phyloP scores from a whole-genome alignment of 1,140 invertebrate genomes.

The Bombyx mori region DNA sequence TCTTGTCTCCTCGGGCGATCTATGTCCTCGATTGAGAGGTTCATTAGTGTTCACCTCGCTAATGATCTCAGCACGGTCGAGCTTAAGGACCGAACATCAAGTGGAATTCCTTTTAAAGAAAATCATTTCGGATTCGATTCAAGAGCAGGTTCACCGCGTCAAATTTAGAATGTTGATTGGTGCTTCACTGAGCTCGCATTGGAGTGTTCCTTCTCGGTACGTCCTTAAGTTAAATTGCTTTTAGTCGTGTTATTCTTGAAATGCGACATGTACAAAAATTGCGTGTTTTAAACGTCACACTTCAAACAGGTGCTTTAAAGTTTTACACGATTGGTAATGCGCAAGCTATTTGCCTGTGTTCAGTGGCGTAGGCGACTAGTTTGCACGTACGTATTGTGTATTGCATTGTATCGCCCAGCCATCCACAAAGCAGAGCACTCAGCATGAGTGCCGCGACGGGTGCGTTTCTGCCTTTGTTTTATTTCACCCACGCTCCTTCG shows the following conservation, averaged over 20 bases:
- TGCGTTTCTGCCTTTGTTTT: constrained; percentile 63
- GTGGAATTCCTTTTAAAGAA: constrained; percentile 13
- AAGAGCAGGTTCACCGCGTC: background rate
- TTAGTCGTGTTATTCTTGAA: too few species aligned
- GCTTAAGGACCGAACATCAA: constrained; percentile 14
- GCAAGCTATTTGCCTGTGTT: constrained; percentile 17
- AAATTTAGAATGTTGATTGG: too few species aligned
- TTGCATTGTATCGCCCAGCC: constrained; percentile 54
- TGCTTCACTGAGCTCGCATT: too few species aligned
- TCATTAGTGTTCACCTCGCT: constrained; percentile 56
- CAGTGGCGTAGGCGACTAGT: constrained; percentile 9
- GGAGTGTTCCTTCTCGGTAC: too few species aligned
- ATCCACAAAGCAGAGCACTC: constrained; percentile 67
- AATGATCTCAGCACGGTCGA: constrained; percentile 39
- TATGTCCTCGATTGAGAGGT: constrained; percentile 42
- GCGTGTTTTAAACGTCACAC: too few species aligned
- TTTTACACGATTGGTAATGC: too few species aligned
- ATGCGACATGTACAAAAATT: too few species aligned
- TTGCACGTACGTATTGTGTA: constrained; percentile 31
- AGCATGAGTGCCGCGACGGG: constrained; percentile 58
- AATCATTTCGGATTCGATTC: constrained; percentile 5
- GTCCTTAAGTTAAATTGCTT: too few species aligned
- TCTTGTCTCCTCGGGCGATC: constrained; percentile 36
- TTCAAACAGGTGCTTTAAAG: too few species aligned
- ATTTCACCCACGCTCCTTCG: constrained; percentile 61